Conservation (phyloP, 2,113 vertebrate species). For the Rallus limicola region DNA sequence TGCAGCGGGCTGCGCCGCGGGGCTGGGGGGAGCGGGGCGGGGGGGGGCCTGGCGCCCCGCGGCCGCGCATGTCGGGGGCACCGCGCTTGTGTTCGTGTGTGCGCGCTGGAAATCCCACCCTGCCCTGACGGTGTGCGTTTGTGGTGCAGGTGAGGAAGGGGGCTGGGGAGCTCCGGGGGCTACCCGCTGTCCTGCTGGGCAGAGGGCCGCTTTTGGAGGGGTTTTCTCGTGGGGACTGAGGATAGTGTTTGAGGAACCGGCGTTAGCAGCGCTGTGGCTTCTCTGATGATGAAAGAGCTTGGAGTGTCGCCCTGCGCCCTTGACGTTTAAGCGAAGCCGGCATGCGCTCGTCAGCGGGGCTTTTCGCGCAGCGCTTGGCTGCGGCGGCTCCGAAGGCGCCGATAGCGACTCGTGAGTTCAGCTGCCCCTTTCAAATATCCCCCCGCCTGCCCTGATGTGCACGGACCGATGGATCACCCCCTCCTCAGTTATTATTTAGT, state of each 20-base stretch:
- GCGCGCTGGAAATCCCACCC: not conserved
- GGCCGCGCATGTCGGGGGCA: conserved; percentile 2
- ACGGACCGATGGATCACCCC: not conserved
- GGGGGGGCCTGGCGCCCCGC: not conserved
- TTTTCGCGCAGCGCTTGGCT: not conserved
- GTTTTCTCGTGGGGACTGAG: not conserved
- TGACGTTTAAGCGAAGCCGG: conserved; percentile 15
- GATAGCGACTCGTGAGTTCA: not conserved
- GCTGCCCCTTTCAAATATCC: not conserved
- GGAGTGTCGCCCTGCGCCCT: conserved; percentile 22
- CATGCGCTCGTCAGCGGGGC: not conserved
- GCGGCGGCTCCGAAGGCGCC: not conserved
- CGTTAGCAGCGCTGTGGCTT: conserved; percentile 16
- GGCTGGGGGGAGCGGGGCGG: not conserved
- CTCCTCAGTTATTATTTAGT: not conserved
- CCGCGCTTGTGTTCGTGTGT: not conserved
- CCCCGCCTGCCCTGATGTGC: not conserved
- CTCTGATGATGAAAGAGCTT: conserved; percentile 13
- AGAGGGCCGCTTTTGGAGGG: not conserved
- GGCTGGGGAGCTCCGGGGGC: not conserved
- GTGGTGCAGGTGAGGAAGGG: conserved; percentile 23
- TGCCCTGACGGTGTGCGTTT: not conserved
- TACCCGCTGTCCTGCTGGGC: not conserved
- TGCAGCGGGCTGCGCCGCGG: not conserved
- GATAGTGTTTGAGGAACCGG: not conserved